These are phyloP conservation scores for Pterobdella sp. DNA, from an alignment of 2,888 invertebrate genomes.

Conservation along the genomic window DNA sequence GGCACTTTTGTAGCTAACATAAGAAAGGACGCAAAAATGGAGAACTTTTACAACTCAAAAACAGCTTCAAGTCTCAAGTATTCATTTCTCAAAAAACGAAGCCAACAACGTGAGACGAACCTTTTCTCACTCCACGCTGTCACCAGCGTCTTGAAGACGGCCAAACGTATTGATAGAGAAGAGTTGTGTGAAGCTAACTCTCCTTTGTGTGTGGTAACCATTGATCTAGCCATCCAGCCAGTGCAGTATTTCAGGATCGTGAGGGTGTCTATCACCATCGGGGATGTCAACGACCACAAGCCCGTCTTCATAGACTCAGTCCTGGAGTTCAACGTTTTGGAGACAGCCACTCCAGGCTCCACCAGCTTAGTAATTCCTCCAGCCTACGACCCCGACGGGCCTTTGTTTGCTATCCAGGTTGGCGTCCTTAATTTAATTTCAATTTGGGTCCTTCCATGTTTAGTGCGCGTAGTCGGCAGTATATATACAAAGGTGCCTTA, in stretches of 20 bases:
- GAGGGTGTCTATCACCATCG: constrained; percentile 31
- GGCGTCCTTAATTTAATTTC: not conserved
- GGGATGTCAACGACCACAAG: constrained; percentile 36
- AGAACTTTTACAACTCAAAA: not conserved
- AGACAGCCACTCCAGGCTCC: constrained; percentile 32
- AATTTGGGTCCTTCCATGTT: not conserved
- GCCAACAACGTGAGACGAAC: constrained; percentile 3
- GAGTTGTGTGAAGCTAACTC: constrained; percentile 30
- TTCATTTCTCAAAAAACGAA: constrained; percentile 7
- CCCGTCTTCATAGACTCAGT: constrained; percentile 30
- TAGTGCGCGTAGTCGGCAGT: too few species aligned
- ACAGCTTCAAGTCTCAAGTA: constrained; percentile 1
- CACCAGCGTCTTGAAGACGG: constrained; percentile 33
- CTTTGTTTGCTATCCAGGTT: constrained; percentile 29
- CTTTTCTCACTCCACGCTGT: constrained; percentile 29
- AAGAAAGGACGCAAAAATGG: constrained; percentile 2
- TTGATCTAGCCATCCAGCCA: constrained; percentile 34
- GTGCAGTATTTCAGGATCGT: constrained; percentile 33
- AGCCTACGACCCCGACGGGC: constrained; percentile 35
- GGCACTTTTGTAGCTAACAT: constrained; percentile 22
- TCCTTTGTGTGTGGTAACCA: constrained; percentile 25
- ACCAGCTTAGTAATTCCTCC: constrained; percentile 32
- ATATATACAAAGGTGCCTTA: too few species aligned
- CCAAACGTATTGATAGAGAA: constrained; percentile 33
- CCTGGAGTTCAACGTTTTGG: constrained; percentile 31